Percentiles rank a stretch among this genome's conserved stretches.
Evolutionary conservation across 2,797 vertebrate species (phyloP).

Genomic region (Xenentodon cancila): DNA sequence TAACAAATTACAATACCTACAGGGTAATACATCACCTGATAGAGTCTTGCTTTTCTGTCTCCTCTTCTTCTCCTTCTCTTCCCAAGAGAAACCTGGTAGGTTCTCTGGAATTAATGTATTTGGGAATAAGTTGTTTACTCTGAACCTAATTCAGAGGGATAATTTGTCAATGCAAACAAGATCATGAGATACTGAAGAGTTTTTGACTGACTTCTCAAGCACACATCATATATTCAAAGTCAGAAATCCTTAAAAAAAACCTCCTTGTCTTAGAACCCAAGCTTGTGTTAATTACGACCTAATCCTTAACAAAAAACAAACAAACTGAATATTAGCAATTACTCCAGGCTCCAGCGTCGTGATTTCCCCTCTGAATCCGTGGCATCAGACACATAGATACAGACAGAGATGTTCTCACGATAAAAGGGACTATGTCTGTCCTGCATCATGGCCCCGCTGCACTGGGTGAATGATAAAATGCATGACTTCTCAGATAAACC

Average conservation of each 20-base stretch:
- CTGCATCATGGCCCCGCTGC: slow-evolving; percentile 72
- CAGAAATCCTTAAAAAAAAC: not conserved
- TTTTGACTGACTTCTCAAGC: not conserved
- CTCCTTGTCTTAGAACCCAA: too few species aligned
- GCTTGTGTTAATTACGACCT: not conserved
- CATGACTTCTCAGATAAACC: slow-evolving; percentile 75
- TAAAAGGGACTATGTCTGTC: slow-evolving; percentile 66
- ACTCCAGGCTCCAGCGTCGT: slow-evolving; percentile 38
- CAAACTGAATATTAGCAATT: slow-evolving; percentile 47
- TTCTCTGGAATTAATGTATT: slow-evolving; percentile 48
- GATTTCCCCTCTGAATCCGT: slow-evolving; percentile 63
- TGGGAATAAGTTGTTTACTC: slow-evolving; percentile 18
- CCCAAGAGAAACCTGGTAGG: slow-evolving; percentile 55
- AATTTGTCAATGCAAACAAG: slow-evolving; percentile 41
- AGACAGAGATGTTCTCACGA: slow-evolving; percentile 41
- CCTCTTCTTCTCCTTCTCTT: slow-evolving; percentile 60
- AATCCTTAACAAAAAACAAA: slow-evolving; percentile 55
- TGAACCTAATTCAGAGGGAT: slow-evolving; percentile 57
- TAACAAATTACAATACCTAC: slow-evolving; percentile 85
- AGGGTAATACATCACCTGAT: slow-evolving; percentile 84
- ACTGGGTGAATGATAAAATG: slow-evolving; percentile 78
- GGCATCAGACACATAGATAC: slow-evolving; percentile 55
- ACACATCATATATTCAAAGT: not conserved
- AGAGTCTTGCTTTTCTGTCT: slow-evolving; percentile 69
- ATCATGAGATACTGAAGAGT: not conserved